Conservation (phyloP, 2,797 vertebrate genomes). For the Spinibarbus caldwelli region DNA sequence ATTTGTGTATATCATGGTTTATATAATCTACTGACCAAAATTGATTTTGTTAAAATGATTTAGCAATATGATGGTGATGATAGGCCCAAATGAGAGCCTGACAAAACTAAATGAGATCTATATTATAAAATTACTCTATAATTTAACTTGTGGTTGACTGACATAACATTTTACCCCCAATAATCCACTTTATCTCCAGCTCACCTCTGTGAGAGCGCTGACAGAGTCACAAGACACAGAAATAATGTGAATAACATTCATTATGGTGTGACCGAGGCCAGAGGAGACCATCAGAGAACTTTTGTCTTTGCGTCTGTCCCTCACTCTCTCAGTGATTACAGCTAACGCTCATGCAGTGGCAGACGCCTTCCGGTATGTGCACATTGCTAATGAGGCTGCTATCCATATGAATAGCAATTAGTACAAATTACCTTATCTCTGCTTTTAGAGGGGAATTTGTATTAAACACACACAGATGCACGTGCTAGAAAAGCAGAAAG, state of each 20-base stretch:
- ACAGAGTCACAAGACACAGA: conserved; percentile 46
- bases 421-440: conserved; percentile 65
- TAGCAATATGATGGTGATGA: conserved; percentile 2
- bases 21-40: conserved; percentile 41
- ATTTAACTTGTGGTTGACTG: conserved; percentile 32
- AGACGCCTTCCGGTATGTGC: conserved; percentile 54
- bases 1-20: conserved; percentile 28
- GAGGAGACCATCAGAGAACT: conserved; percentile 49
- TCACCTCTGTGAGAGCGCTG: conserved; percentile 15
- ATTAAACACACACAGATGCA: conserved; percentile 54
- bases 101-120: conserved; percentile 29
- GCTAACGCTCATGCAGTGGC: conserved; percentile 56
- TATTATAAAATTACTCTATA: conserved; percentile 25
- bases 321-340: conserved; percentile 65
- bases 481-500: background rate
- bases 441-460: conserved; percentile 59
- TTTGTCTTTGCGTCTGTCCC: conserved; percentile 53
- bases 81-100: conserved; percentile 24
- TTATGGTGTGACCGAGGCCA: conserved; percentile 53
- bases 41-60: conserved; percentile 36
- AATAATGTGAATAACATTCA: conserved; percentile 55
- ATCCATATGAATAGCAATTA: conserved; percentile 66
- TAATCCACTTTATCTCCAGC: conserved; percentile 7
- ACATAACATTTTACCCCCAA: conserved; percentile 37
- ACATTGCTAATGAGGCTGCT: conserved; percentile 54